Base-by-base conservation (phyloP, 2,797 vertebrate species). In the Eulemur rubriventer region DNA sequence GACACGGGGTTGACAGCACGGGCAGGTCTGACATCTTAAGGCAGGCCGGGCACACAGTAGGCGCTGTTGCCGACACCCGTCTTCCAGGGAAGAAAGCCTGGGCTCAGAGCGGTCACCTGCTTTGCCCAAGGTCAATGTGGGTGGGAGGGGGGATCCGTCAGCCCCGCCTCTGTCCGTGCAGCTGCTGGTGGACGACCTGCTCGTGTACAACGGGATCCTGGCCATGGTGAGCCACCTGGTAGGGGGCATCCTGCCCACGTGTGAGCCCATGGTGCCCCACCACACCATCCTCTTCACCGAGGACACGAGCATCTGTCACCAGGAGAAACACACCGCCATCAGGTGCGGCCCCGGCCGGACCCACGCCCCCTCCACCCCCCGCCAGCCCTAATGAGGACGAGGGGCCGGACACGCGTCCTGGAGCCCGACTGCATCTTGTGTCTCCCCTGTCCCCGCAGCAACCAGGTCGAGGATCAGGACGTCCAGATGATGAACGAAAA, bases 401-500 rank as follows among this genome's bases (percentile, higher is more conserved):
- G 35, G 20, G 52, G 76, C 26, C 2, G 38, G 80, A 33, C 69
- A 5, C 80, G 2, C 1, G 0, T 30, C 76, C 76, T 3, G 4
- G 52, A 43, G 72, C 43, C n/a, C 18, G 69, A 82, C 13, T 0
- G 3, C 18, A 14, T 4, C 81, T n/a, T 28, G 55, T 6, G 63
- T 90, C 97, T 91, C 65, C 78, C 89, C 80, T 87, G 95, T 89
- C 97, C 97, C 98, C 97, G 4, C 98, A 99, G 99, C 97, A 99
- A 99, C 78, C 99, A 99, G 4, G 98, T 99, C 80, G 99, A 99
- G 97, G 99, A 99, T 96, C 99, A 99, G 98, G 99, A 99, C 57
- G 99, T 99, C 94, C 99, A 99, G 98, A 99, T 99, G 99, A 99
- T 99, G 98, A 99, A 99, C n/a, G 99, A 99, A 96, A 99, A 99